Evolutionary conservation across 2,113 vertebrate genomes (phyloP), one percentile per base, ranked within the genome.

Genomic region (Epinephelus lanceolatus): DNA sequence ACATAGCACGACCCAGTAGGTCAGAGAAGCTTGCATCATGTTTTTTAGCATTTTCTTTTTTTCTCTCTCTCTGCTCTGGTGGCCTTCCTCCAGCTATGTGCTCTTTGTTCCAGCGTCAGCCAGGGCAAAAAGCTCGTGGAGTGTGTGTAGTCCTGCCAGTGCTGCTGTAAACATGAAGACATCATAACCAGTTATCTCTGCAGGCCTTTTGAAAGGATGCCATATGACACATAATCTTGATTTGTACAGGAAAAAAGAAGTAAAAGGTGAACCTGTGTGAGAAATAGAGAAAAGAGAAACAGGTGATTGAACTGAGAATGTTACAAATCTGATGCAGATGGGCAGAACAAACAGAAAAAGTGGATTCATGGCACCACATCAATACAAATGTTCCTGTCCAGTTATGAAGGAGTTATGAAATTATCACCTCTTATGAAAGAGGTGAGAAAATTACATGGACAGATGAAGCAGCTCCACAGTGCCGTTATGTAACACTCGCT

Each of bases 101-200:
- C 75, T 75, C 80, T 80, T 89, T 93, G 81, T 91, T 88, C 57
- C 75, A 45, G 53, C 37, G 3, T 76, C 65, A 68, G 86, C 53
- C 74, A 18, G 66, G 61, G 77, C 6, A 11, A 25, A 82, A 69
- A 74, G 75, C 75, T 62, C 45, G 37, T 65, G 27, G 49, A 76
- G 61, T 88, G 71, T 84, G 71, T 89, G 71, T 87, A 65, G 62
- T 85, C 60, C 84, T 80, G 82, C 70, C 86, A 85, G 68, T 80
- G 75, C 65, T 80, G 86, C 87, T 89, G 82, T 59, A 84, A 88
- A 91, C 81, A 88, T 80, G 73, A 89, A 84, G 71, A 73, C 81
- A 71, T 89, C 67, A 78, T 63, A 65, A 65, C 51, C 77, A 77
- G 33, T 76, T 74, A 71, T 17, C 73, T 42, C 76, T 71, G 45